Percentiles rank a stretch among this genome's conserved stretches.
Conservation (phyloP, 1,140 invertebrate species). For the Coenobita brevimanus region DNA sequence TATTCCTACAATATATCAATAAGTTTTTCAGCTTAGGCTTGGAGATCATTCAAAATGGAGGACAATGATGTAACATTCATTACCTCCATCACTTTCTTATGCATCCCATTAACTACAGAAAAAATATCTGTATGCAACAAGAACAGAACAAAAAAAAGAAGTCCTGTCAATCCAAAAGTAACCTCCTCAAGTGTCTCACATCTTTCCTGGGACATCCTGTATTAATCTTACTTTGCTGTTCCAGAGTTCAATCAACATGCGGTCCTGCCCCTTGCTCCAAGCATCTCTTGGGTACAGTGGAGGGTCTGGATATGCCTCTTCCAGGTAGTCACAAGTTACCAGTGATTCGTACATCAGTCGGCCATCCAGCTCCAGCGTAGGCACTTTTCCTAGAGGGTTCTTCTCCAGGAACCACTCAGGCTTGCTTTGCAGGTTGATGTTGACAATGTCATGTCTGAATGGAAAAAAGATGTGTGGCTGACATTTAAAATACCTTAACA, state of each 20-base stretch:
- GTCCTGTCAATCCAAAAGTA: too few relatives aligned
- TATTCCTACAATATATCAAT: too few relatives aligned
- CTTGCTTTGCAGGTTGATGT: conserved; percentile 74
- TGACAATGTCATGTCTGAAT: conserved; percentile 73
- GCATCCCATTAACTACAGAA: too few relatives aligned
- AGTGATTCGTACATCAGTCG: conserved; percentile 73
- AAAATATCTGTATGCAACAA: too few relatives aligned
- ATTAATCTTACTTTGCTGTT: conserved; percentile 47
- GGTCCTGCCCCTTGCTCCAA: conserved; percentile 72
- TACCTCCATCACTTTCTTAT: too few relatives aligned
- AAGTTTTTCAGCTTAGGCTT: too few relatives aligned
- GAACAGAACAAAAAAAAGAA: too few relatives aligned
- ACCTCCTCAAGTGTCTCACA: too few relatives aligned
- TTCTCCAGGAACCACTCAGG: conserved; percentile 75
- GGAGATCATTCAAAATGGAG: too few relatives aligned
- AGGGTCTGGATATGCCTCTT: conserved; percentile 72
- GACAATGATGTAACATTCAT: too few relatives aligned
- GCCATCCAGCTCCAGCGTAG: conserved; percentile 73
- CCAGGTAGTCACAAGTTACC: conserved; percentile 73
- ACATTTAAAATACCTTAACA: not conserved
- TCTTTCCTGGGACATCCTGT: too few relatives aligned
- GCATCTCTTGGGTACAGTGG: conserved; percentile 72
- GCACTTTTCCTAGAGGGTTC: conserved; percentile 74
- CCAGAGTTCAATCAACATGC: conserved; percentile 70
- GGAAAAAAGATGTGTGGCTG: not conserved